Conservation (phyloP, 2,797 vertebrate species). For the Iguana delicatissima region DNA sequence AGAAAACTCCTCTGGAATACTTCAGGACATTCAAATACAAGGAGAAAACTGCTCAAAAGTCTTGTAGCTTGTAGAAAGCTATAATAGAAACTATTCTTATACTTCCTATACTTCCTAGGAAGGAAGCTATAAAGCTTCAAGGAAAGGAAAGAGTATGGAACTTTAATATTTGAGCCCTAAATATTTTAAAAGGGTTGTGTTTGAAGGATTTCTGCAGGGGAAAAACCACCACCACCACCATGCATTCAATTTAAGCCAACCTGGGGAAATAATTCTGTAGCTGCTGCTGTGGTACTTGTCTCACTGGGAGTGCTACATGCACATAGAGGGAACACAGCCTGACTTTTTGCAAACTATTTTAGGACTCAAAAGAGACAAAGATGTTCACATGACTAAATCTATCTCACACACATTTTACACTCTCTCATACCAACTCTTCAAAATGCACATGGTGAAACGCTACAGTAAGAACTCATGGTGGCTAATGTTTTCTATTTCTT, state of each 20-base stretch:
- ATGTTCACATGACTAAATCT: neutral
- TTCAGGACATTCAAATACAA: no score
- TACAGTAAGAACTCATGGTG: conserved; percentile 52
- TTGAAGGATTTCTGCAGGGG: conserved; percentile 27
- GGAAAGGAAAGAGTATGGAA: neutral
- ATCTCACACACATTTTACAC: conserved; percentile 45
- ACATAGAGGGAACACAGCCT: neutral
- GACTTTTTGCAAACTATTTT: neutral
- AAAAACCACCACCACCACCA: no score
- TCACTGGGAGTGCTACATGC: neutral
- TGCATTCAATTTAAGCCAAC: neutral
- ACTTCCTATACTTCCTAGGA: neutral
- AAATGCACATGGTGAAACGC: neutral
- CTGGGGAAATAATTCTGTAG: neutral
- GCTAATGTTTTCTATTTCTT: conserved; percentile 44
- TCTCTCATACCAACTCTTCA: conserved; percentile 52
- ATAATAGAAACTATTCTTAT: no score
- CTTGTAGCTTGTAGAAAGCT: no score
- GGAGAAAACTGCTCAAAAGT: no score
- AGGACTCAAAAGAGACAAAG: neutral
- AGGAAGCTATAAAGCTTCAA: no score
- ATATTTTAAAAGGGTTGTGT: conserved; percentile 32
- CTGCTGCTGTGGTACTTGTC: neutral
- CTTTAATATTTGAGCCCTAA: conserved; percentile 16
- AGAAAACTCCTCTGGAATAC: no score